Conservation (phyloP, 2,797 vertebrate genomes). For the Sitta carolinensis region DNA sequence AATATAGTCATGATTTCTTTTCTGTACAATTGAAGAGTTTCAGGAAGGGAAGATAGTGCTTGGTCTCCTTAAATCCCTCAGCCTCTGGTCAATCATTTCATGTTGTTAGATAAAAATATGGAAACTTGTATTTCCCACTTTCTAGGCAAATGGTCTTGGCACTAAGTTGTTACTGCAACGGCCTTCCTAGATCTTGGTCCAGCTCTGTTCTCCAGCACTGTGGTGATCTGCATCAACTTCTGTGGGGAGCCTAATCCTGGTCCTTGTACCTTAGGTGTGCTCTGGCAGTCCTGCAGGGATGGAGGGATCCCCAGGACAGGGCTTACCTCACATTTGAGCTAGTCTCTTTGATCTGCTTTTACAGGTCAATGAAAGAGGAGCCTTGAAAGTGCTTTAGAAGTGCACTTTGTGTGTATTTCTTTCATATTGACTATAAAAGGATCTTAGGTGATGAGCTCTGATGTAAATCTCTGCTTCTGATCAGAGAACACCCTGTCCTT, state of each 20-base stretch:
- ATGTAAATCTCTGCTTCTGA: background rate
- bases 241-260: background rate
- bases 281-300: background rate
- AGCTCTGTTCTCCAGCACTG: background rate
- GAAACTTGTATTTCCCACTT: background rate
- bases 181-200: background rate
- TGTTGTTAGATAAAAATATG: background rate
- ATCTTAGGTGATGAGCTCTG: background rate
- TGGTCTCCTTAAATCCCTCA: background rate
- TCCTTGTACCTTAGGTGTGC: background rate
- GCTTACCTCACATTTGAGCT: background rate
- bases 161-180: background rate
- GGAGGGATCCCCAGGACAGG: background rate
- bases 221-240: background rate
- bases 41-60: rapidly evolving
- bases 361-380: background rate
- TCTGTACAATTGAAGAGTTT: background rate
- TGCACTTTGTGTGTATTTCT: background rate
- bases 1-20: background rate
- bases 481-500: background rate
- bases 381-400: background rate
- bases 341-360: background rate
- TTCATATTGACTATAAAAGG: rapidly evolving
- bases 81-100: background rate
- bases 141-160: background rate